Evolutionary conservation across 1,140 invertebrate genomes (phyloP), one percentile per base, ranked within the genome.

Genomic region (Paraescarpia echinospica): DNA sequence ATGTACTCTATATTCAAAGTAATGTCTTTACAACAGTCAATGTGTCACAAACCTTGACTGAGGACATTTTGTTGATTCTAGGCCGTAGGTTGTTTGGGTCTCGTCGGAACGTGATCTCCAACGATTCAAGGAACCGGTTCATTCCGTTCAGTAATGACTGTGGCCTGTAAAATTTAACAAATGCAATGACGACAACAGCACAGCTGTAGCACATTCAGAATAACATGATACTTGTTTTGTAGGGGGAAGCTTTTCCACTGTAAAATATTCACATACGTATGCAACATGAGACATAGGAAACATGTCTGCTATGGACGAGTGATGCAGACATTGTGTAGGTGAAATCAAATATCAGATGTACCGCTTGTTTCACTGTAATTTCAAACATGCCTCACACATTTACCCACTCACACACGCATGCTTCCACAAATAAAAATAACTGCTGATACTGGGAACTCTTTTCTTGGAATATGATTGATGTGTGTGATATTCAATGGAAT

Each of bases 61-160:
- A 99, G 94, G 98, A 97, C 94, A 97, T 97, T 96, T 99, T 99
- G 96, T 99, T 99, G 95, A 99, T 99, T 94, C 99, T 97, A 8
- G 99, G 99, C 95, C 99, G 96, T 96, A 99, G 99, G 96, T 99
- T 99, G 95, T 99, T 99, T 0, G 99, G 99, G 97, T 99, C 99
- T 96, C 99, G 97, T 95, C 99, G 97, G 97, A 99, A 99, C 8
- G 99, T 99, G 94, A 99, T 99, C 91, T 99, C 98, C 31, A 99
- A 96, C n/a, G 99, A 97, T 96, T 99, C 97, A 94, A 99, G 97
- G 97, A 99, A 99, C 94, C 97, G 97, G 96, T 99, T 99, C 99
- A 99, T 99, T 94, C 99, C 99, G 94, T 98, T 98, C 91, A 99
- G 97, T 90, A 99, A 96, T 6, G 98, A 98, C 96, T 99, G 99